These are phyloP conservation scores for Orussus abietinus DNA, from an alignment of 1,140 invertebrate genomes.

Conservation along the genomic window DNA sequence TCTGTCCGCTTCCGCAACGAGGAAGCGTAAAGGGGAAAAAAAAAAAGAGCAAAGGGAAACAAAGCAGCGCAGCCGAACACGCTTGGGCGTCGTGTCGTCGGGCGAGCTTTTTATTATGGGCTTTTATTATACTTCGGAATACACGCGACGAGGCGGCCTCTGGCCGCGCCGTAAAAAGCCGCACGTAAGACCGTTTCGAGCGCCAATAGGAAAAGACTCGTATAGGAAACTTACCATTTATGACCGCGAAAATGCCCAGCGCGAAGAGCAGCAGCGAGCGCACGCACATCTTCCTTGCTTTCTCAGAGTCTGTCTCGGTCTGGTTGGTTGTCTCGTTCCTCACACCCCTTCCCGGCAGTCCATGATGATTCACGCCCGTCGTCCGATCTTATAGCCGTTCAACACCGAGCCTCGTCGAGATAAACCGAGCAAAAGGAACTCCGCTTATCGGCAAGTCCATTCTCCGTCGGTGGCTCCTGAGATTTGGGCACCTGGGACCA, in stretches of 20 bases:
- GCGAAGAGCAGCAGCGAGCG: slow-evolving; percentile 36
- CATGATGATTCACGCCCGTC: background rate
- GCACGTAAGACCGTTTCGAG: slow-evolving; percentile 12
- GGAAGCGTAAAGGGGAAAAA: too few relatives aligned
- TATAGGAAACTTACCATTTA: slow-evolving; percentile 37
- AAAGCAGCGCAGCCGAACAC: too few relatives aligned
- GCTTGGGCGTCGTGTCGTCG: too few relatives aligned
- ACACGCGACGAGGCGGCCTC: slow-evolving; percentile 9
- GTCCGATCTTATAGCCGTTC: background rate
- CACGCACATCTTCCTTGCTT: slow-evolving; percentile 32
- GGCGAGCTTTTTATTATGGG: too few relatives aligned
- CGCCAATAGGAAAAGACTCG: slow-evolving; percentile 7
- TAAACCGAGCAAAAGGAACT: background rate
- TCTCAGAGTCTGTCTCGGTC: background rate
- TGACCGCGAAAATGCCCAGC: slow-evolving; percentile 30
- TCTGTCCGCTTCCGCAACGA: too few relatives aligned
- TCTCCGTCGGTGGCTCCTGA: slow-evolving; percentile 1
- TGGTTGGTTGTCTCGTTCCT: background rate
- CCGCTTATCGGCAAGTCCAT: background rate
- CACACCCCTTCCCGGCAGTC: background rate
- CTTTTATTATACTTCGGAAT: too few relatives aligned
- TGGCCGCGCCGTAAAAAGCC: slow-evolving; percentile 15
- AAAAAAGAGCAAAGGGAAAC: too few relatives aligned
- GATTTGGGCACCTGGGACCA: too few relatives aligned
- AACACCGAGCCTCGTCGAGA: background rate